Percentiles rank a stretch among this genome's conserved stretches.
These are phyloP conservation scores for Parapristionchus giblindavisi DNA, from an alignment of 2,888 invertebrate species.

Conservation along the genomic window DNA sequence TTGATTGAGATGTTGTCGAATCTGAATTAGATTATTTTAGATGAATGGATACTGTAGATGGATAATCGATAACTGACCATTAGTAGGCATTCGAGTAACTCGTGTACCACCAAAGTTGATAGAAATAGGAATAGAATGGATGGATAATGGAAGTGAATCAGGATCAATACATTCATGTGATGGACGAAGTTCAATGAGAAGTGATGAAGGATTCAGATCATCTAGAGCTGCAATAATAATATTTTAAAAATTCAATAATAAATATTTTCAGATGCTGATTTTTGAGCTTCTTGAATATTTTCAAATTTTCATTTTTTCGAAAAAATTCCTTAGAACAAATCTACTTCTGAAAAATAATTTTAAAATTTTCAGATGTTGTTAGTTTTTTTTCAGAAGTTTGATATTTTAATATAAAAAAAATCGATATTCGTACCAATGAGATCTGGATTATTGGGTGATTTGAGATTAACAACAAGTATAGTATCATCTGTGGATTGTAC, in stretches of 20 bases:
- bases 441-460: conserved; percentile 45
- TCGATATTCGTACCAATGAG: conserved; percentile 50
- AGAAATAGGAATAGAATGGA: conserved; percentile 18
- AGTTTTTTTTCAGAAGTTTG: no score
- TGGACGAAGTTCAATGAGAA: conserved; percentile 47
- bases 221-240: conserved; percentile 41
- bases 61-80: not conserved
- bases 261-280: not conserved
- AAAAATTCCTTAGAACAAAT: no score
- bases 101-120: conserved; percentile 16
- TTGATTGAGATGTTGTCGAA: not conserved
- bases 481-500: conserved; percentile 49
- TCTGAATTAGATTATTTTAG: not conserved
- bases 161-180: conserved; percentile 52
- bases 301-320: no score
- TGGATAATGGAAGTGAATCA: conserved; percentile 45
- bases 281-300: no score
- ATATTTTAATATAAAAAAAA: no score
- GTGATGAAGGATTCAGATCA: conserved; percentile 38
- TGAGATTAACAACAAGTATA: conserved; percentile 53
- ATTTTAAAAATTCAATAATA: not conserved
- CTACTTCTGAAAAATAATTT: no score
- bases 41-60: not conserved
- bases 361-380: no score
- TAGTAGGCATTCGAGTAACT: not conserved